Conservation (phyloP, 2,888 invertebrate species). For the Chalcis sispes region DNA sequence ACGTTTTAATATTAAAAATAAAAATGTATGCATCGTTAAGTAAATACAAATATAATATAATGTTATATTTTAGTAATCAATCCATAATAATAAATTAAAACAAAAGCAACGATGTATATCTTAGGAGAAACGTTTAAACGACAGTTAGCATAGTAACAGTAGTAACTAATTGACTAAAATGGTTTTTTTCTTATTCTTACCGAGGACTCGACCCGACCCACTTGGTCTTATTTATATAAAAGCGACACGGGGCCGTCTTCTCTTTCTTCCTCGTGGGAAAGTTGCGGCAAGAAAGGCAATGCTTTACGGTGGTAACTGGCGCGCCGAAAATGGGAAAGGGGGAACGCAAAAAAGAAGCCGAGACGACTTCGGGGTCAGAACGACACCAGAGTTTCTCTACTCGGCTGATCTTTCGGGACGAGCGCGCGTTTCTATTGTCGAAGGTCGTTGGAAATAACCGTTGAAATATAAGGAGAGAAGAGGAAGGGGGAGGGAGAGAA, state of each 20-base stretch:
- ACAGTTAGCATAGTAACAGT: not conserved
- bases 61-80: too few species aligned
- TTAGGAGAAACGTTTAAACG: conserved; percentile 9
- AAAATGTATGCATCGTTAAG: too few species aligned
- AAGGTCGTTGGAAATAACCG: conserved; percentile 68
- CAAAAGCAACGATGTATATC: too few species aligned
- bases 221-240: conserved; percentile 24
- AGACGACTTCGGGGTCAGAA: conserved; percentile 65
- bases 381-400: conserved; percentile 56
- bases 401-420: conserved; percentile 45
- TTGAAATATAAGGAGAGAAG: too few species aligned
- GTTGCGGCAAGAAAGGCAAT: conserved; percentile 64
- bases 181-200: conserved; percentile 34
- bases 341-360: conserved; percentile 56
- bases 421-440: conserved; percentile 65
- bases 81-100: too few species aligned
- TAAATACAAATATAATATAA: too few species aligned
- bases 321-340: conserved; percentile 49
- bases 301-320: too few species aligned
- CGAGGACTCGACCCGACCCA: conserved; percentile 6
- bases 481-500: conserved; percentile 29
- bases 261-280: conserved; percentile 65
- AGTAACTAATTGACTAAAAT: conserved; percentile 48
- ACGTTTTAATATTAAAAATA: too few species aligned
- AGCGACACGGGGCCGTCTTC: conserved; percentile 14